These are phyloP conservation scores for Pristiophorus japonicus DNA, from an alignment of 2,113 vertebrate genomes.

Conservation along the genomic window DNA sequence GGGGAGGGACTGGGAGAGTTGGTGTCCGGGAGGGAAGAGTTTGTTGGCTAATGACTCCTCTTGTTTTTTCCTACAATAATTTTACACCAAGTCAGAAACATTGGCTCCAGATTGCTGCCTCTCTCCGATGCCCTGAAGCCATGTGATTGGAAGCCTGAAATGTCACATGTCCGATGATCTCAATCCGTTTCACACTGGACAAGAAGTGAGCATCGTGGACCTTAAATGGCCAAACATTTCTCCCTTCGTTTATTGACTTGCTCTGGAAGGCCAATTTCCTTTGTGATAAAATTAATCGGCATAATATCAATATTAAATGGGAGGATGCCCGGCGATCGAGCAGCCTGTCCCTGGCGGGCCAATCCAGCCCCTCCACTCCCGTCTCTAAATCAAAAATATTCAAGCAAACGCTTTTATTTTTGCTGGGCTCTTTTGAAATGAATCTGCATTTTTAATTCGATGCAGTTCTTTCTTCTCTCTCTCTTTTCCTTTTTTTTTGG, in stretches of 20 bases:
- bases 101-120: not conserved
- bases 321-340: not conserved
- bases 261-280: not conserved
- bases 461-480: not conserved
- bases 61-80: not conserved
- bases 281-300: not conserved
- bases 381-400: not conserved
- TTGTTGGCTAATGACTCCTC: not conserved
- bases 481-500: not conserved
- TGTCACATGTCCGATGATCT: not conserved
- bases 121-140: not conserved
- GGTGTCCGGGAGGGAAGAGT: not conserved
- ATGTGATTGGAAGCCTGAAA: not conserved
- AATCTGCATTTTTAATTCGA: conserved; percentile 27
- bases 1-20: not conserved
- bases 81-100: not conserved
- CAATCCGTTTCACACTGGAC: not conserved
- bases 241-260: not conserved
- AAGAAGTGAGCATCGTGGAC: not conserved
- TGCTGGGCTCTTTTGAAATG: not conserved
- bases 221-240: not conserved
- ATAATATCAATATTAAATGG: not conserved
- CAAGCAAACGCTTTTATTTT: not conserved
- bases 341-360: not conserved
- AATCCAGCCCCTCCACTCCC: not conserved